phyloP scores from a whole-genome alignment of 2,888 invertebrate species.

The Acanthopleura granulata region DNA sequence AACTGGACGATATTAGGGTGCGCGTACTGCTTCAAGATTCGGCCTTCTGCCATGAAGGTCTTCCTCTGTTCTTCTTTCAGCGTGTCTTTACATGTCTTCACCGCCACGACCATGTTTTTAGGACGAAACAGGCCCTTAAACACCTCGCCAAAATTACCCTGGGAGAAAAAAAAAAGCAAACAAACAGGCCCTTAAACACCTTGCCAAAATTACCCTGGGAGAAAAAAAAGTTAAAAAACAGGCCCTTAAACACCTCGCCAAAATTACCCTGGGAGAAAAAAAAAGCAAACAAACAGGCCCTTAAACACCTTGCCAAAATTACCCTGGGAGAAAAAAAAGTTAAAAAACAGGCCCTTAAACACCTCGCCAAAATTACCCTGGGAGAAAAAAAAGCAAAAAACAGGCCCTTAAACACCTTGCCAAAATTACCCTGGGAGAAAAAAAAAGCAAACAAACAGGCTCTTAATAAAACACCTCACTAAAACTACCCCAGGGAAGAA shows the following conservation, averaged over 20 bases:
- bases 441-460: too few species aligned
- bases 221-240: too few species aligned
- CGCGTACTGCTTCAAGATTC: slow-evolving; percentile 95
- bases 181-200: slow-evolving; percentile 90
- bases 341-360: slow-evolving; percentile 88
- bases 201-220: slow-evolving; percentile 96
- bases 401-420: slow-evolving; percentile 94
- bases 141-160: slow-evolving; percentile 99
- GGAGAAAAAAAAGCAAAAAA: slow-evolving; percentile 69
- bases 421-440: slow-evolving; percentile 94
- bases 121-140: slow-evolving; percentile 89
- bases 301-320: slow-evolving; percentile 98
- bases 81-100: slow-evolving; percentile 95
- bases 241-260: slow-evolving; percentile 95
- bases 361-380: slow-evolving; percentile 99
- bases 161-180: slow-evolving; percentile 55
- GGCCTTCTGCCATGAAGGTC: slow-evolving; percentile 94
- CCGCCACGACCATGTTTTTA: slow-evolving; percentile 82
- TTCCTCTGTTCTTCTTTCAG: slow-evolving; percentile 93
- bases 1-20: slow-evolving; percentile 96
- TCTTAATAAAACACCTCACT: slow-evolving; percentile 97
- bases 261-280: slow-evolving; percentile 85
- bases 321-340: too few species aligned
- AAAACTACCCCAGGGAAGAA: slow-evolving; percentile 86
- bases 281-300: slow-evolving; percentile 78